Conservation (phyloP, 2,113 vertebrate species). For the Mustela nigripes region DNA sequence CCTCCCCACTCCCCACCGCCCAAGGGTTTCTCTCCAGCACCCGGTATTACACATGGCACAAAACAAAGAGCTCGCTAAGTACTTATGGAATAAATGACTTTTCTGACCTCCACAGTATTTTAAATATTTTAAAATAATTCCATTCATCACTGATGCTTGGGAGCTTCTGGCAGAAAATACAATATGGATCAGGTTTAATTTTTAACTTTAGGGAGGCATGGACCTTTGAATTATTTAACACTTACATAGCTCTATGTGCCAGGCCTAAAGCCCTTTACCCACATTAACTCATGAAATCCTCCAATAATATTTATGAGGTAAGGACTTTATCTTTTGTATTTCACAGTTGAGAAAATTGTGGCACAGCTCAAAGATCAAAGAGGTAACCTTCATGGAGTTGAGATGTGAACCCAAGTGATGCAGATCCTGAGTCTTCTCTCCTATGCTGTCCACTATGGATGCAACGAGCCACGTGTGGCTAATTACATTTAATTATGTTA, state of each 20-base stretch:
- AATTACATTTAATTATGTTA: neutral
- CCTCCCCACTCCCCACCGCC: no score
- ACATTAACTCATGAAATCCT: neutral
- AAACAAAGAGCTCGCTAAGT: neutral
- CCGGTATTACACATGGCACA: neutral
- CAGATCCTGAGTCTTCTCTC: neutral
- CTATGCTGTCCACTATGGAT: neutral
- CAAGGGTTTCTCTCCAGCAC: neutral
- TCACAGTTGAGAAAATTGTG: neutral
- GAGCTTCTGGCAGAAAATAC: conserved; percentile 13
- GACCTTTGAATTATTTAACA: conserved; percentile 8
- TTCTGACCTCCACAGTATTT: neutral
- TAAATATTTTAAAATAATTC: neutral
- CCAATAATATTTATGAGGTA: neutral
- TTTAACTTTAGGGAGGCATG: neutral
- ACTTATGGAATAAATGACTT: neutral
- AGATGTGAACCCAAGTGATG: neutral
- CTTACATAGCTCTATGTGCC: neutral
- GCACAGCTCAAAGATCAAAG: neutral
- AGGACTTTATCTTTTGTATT: neutral
- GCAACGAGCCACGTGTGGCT: neutral
- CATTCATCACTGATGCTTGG: neutral
- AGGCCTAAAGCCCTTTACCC: neutral
- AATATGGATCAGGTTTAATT: neutral
- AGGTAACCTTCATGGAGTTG: neutral